Base-by-base conservation (phyloP, 2,797 vertebrate genomes). In the Oreonectes daqikongensis region DNA sequence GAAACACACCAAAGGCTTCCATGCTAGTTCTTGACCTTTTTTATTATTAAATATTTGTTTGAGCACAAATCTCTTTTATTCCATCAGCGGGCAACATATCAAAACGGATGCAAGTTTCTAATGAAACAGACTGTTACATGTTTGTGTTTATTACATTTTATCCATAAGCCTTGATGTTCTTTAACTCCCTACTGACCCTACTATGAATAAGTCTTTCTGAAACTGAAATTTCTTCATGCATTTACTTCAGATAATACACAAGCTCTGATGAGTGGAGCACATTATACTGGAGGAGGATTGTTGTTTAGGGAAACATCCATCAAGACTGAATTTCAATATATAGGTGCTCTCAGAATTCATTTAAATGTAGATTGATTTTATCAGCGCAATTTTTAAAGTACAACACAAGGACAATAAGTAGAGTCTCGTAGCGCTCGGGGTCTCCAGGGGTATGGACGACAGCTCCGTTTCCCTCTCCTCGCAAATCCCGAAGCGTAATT, bases 1-100 rank as follows among this genome's bases (percentile, higher is more conserved):
- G 15, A 73, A 72, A 75, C 32, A 35, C 35, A 35, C 35, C 35
- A 35, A 35, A 35, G 35, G 8, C 66, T 75, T 84, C 71, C 81
- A 40, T 24, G 61, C 28, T n/a, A 65, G 30, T 87, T 55, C 85
- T 88, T 91, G 87, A 91, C 89, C 88, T 92, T 91, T 92, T 69
- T 79, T 84, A 83, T 84, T 88, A 88, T 90, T 89, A 85, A 87
- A 90, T 89, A 88, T 90, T 88, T 88, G 85, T 89, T 88, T 88
- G 74, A 82, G 44, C 75, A 35, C 69, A 65, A 78, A 80, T 64
- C 81, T 55, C 69, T 77, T 35, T 78, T 69, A 24, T 67, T n/a
- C 15, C 22, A 30, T 61, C 80, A 67, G 61, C 26, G 48, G 42
- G 60, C 60, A 66, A 55, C 71, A 52, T 35, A 77, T 69, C 20